phyloP scores from a whole-genome alignment of 37 sponge, comb jelly and placozoan genomes.

The Eunapius fragilis region DNA sequence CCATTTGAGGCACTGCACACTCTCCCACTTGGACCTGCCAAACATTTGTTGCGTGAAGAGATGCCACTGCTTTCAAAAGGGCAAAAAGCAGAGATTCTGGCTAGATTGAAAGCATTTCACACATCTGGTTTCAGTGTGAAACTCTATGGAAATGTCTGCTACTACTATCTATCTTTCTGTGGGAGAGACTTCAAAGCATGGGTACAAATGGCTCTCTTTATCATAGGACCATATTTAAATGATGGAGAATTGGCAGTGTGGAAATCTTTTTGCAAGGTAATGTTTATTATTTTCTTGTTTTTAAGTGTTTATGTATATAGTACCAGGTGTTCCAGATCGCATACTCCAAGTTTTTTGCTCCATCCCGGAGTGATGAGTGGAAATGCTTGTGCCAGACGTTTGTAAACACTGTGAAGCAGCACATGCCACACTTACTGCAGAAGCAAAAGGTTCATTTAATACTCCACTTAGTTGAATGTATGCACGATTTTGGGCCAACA shows the following conservation, averaged over 20 bases:
- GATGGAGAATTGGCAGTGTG: not conserved
- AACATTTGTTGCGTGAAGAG: slow-evolving; percentile 9
- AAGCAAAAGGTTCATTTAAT: slow-evolving; percentile 41
- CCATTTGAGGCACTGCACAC: slow-evolving; percentile 50
- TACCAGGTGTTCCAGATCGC: not conserved
- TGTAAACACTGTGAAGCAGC: not conserved
- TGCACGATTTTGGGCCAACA: slow-evolving; percentile 52
- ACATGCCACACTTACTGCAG: slow-evolving; percentile 4
- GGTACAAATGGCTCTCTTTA: no score
- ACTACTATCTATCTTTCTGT: slow-evolving; percentile 13
- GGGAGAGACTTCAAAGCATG: slow-evolving; percentile 54
- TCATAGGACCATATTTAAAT: slow-evolving; percentile 23
- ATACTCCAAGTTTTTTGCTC: not conserved
- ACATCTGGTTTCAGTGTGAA: slow-evolving; percentile 13
- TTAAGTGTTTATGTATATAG: slow-evolving; percentile 12
- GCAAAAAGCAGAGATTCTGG: slow-evolving; percentile 22
- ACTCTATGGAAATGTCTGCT: slow-evolving; percentile 3
- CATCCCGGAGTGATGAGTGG: not conserved
- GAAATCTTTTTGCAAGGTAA: not conserved
- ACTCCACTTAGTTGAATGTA: slow-evolving; percentile 35
- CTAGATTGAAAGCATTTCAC: slow-evolving; percentile 4
- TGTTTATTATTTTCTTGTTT: no score
- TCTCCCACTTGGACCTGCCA: slow-evolving; percentile 21
- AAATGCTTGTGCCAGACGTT: not conserved
- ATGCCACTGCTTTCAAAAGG: not conserved